Evolutionary conservation across 2,797 vertebrate genomes (phyloP).

Genomic region (Pitangus sulphuratus): DNA sequence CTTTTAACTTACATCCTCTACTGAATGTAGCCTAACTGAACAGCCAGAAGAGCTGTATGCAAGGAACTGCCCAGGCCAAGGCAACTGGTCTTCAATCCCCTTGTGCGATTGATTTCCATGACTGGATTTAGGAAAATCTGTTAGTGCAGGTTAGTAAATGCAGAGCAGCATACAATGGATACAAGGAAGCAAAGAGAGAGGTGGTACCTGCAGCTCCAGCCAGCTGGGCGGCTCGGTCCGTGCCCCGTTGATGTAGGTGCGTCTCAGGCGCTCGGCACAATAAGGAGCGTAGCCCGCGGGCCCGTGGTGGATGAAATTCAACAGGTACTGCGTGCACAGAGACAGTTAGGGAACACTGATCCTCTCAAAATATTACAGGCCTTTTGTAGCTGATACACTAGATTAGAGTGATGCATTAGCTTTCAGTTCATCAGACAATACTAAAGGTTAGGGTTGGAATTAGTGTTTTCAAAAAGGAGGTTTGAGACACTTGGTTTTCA

Average conservation of each 20-base stretch:
- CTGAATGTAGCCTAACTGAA: background rate
- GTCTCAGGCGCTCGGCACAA: slow-evolving; percentile 87
- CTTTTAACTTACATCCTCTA: background rate
- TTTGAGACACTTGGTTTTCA: background rate
- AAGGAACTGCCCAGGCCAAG: background rate
- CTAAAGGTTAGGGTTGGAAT: background rate
- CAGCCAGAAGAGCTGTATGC: background rate
- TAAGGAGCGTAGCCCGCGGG: slow-evolving; percentile 84
- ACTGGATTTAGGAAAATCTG: background rate
- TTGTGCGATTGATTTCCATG: background rate
- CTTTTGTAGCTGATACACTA: background rate
- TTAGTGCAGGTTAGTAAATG: background rate
- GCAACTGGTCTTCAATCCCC: background rate
- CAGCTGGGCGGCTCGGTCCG: slow-evolving; percentile 90
- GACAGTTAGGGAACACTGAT: background rate
- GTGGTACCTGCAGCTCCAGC: slow-evolving; percentile 91
- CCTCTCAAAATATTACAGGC: background rate
- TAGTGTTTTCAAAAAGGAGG: background rate
- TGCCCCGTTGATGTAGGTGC: slow-evolving; percentile 86
- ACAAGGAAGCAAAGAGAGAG: background rate
- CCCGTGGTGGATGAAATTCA: slow-evolving; percentile 89
- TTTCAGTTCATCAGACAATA: background rate
- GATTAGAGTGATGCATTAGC: background rate
- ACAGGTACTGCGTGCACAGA: slow-evolving; percentile 82
- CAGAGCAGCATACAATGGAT: background rate